Evolutionary conservation across 1,140 invertebrate genomes (phyloP).

Genomic region (Apis cerana): DNA sequence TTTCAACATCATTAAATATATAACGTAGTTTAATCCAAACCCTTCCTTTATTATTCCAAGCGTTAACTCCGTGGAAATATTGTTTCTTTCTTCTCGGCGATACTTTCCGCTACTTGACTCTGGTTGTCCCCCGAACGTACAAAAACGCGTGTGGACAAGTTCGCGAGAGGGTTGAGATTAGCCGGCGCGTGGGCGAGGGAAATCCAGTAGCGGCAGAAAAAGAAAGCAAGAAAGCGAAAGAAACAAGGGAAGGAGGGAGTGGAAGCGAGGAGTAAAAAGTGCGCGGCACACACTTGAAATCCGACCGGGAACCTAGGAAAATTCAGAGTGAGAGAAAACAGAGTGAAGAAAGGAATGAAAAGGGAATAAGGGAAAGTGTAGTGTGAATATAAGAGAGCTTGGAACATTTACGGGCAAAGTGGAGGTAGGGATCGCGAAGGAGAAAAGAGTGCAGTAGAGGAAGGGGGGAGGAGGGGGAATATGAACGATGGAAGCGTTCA

Average conservation of each 20-base stretch:
- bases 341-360: neutral
- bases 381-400: neutral
- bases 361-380: slow-evolving; percentile 16
- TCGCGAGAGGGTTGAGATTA: slow-evolving; percentile 17
- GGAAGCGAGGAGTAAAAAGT: neutral
- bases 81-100: neutral
- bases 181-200: neutral
- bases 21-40: neutral
- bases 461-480: neutral
- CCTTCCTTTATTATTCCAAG: neutral
- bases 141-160: too few relatives aligned
- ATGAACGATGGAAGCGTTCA: neutral
- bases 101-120: neutral
- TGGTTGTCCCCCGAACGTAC: too few relatives aligned
- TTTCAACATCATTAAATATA: neutral
- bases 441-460: neutral
- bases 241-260: neutral
- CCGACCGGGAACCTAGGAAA: neutral
- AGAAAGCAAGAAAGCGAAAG: neutral
- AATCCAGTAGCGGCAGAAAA: neutral
- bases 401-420: neutral
- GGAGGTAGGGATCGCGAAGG: neutral
- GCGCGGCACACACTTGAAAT: neutral
- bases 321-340: neutral
- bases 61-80: neutral